Evolutionary conservation across 2,113 vertebrate species (phyloP).

Genomic region (Macroglossus sobrinus): DNA sequence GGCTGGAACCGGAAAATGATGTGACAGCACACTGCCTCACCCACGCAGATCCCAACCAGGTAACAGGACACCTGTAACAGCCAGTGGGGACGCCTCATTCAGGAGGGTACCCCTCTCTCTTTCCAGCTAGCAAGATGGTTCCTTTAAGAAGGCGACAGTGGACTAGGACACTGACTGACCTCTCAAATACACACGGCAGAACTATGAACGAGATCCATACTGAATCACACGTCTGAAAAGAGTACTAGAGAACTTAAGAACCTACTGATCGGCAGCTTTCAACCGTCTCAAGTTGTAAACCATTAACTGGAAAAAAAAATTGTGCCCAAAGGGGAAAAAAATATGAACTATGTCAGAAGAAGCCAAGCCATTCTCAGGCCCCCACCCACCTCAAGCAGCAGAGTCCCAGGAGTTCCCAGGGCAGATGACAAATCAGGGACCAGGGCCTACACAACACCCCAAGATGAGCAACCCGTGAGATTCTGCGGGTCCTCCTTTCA

Average conservation of each 20-base stretch:
- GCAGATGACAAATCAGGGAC: neutral
- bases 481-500: neutral
- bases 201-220: neutral
- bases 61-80: conserved; percentile 45
- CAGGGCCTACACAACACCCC: neutral
- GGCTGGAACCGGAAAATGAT: conserved; percentile 54
- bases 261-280: neutral
- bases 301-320: neutral
- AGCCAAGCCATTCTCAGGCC: neutral
- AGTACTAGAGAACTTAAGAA: neutral
- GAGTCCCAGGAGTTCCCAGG: neutral
- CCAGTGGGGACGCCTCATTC: neutral
- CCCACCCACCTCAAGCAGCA: neutral
- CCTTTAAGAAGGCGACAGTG: neutral
- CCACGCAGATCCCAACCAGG: conserved; percentile 58
- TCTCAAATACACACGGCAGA: neutral
- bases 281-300: neutral
- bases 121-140: neutral
- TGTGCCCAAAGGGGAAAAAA: neutral
- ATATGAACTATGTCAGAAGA: neutral
- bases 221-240: neutral
- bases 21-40: conserved; percentile 29
- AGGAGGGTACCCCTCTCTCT: conserved; percentile 30
- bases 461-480: neutral
- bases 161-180: neutral